These are phyloP conservation scores for Chorisops tibialis DNA, from an alignment of 2,888 invertebrate species.

Conservation along the genomic window DNA sequence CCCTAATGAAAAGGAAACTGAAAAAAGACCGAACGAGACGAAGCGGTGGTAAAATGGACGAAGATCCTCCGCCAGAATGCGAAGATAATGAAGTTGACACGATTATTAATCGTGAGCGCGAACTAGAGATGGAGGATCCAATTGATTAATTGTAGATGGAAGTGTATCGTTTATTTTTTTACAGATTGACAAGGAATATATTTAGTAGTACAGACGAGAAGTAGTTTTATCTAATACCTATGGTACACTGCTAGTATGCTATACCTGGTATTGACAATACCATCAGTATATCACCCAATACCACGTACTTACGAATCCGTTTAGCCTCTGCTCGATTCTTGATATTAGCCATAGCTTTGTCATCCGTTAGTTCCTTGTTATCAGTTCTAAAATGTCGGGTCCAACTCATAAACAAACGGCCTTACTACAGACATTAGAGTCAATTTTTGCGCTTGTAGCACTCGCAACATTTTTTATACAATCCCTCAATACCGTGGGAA, in stretches of 20 bases:
- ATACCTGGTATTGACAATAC: too few relatives aligned
- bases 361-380: slow-evolving; percentile 56
- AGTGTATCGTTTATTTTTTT: not conserved
- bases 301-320: too few relatives aligned
- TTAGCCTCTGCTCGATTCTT: too few relatives aligned
- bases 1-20: not conserved
- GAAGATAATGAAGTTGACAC: slow-evolving; percentile 6
- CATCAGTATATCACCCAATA: too few relatives aligned
- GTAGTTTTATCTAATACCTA: too few relatives aligned
- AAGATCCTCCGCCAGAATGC: slow-evolving; percentile 8
- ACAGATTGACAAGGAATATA: not conserved
- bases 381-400: slow-evolving; percentile 42
- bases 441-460: slow-evolving; percentile 79
- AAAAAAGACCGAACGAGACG: not conserved
- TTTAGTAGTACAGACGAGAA: too few relatives aligned
- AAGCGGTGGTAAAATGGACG: slow-evolving; percentile 12
- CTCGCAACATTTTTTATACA: slow-evolving; percentile 78
- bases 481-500: slow-evolving; percentile 88
- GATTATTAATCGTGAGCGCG: slow-evolving; percentile 2
- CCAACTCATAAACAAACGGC: slow-evolving; percentile 95
- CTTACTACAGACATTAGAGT: slow-evolving; percentile 87
- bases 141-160: not conserved
- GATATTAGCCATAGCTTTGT: too few relatives aligned
- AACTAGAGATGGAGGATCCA: not conserved
- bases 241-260: too few relatives aligned